Conservation (phyloP, 2,888 invertebrate genomes). For the Stramonita haemastoma region DNA sequence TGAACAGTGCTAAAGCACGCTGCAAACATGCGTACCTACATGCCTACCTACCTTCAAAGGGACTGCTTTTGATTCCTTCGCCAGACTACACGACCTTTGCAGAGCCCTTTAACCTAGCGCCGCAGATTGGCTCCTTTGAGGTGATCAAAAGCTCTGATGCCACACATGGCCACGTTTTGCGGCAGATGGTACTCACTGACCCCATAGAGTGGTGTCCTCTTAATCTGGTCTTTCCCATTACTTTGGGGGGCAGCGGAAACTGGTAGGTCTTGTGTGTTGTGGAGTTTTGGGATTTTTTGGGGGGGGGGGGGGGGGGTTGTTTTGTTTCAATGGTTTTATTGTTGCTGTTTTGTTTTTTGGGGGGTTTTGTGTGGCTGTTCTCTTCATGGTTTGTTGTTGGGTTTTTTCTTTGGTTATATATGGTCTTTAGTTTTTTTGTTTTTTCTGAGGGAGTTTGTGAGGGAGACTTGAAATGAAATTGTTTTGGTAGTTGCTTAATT, state of each 20-base stretch:
- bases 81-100: slow-evolving; percentile 57
- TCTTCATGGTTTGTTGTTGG: no score
- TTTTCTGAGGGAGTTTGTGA: no score
- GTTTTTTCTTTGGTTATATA: no score
- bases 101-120: slow-evolving; percentile 72
- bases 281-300: background rate
- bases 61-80: background rate
- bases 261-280: slow-evolving; percentile 56
- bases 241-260: slow-evolving; percentile 68
- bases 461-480: no score
- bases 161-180: slow-evolving; percentile 61
- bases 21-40: background rate
- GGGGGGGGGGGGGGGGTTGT: no score
- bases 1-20: background rate
- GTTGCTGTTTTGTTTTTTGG: background rate
- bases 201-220: slow-evolving; percentile 73
- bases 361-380: background rate
- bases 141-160: slow-evolving; percentile 49
- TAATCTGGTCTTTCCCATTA: slow-evolving; percentile 64
- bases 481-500: no score
- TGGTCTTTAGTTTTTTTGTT: no score
- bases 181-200: slow-evolving; percentile 64
- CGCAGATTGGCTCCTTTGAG: slow-evolving; percentile 74
- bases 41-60: background rate
- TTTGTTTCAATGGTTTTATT: background rate